Base-by-base conservation (phyloP, 2,113 vertebrate species). In the Pagrus major region DNA sequence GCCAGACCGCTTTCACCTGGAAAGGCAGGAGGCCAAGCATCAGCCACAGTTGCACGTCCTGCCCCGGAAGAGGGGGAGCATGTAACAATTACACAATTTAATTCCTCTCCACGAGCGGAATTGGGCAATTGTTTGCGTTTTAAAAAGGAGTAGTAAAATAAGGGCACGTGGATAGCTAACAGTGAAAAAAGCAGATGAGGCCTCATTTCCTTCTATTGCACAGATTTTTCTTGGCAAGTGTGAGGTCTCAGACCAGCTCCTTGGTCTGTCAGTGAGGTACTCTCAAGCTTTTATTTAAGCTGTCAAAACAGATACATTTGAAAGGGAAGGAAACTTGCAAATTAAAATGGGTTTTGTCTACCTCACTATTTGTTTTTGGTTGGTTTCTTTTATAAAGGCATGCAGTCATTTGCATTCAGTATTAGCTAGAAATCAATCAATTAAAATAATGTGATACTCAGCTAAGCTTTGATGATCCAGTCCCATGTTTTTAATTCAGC, bases 241-340 rank as follows among this genome's bases (percentile, higher is more conserved):
- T 6, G 12, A 47, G 14, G 52, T 63, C 41, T 78, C 39, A 51
- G 55, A 61, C 47, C 35, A 55, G 65, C 25, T 70, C 14, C 37
- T 56, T 46, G 18, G 25, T 23, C 39, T 39, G 76, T 72, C 33
- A 9, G 27, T 5, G 71, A 70, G 7, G 21, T 49, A 27, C 46
- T 81, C 66, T 76, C 63, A 39, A 61, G 51, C 44, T 76, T 75
- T 80, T 76, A 35, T 86, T 91, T 29, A 52, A 80, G 15, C 56
- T 80, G 69, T 78, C 76, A 51, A 29, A 64, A 33, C 0, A 7
- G 58, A 83, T 64, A 5, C 3, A 73, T 83, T 41, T 73, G 6
- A 81, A 66, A 61, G 20, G 37, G 9, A 49, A 47, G 41, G 63
- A 31, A 70, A 12, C 16, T 41, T 69, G 44, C 9, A 58, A 9